phyloP scores from a whole-genome alignment of 2,113 vertebrate genomes.

The Sapajus apella region DNA sequence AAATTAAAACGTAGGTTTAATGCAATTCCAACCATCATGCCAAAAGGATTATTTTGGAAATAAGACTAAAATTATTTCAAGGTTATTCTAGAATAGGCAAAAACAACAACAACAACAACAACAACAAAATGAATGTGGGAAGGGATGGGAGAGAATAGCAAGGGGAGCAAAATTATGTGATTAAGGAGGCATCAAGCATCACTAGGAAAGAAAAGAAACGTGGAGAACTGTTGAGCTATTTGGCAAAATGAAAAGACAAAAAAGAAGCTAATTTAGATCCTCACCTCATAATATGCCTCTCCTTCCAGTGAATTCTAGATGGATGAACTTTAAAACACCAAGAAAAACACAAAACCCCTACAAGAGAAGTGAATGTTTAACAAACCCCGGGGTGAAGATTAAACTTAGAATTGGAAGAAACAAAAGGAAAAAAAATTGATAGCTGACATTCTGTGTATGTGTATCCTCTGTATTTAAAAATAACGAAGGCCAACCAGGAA shows the following conservation, averaged over 20 bases:
- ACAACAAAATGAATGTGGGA: neutral
- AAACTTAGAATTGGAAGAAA: neutral
- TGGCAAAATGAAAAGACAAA: neutral
- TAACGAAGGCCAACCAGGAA: neutral
- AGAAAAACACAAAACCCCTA: neutral
- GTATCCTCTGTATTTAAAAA: neutral
- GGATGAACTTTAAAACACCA: neutral
- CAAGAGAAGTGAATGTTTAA: neutral
- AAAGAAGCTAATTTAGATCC: neutral
- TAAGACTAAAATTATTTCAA: neutral
- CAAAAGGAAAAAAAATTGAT: neutral
- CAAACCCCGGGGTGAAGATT: neutral
- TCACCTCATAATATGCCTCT: neutral
- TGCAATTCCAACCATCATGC: neutral
- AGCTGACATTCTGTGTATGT: neutral
- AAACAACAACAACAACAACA: neutral
- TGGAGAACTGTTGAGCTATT: neutral
- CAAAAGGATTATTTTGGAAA: neutral
- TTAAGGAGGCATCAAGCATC: neutral
- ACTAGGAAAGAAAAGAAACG: neutral
- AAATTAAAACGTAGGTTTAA: neutral
- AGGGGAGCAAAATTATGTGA: neutral
- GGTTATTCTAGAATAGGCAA: neutral
- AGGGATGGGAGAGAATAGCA: neutral
- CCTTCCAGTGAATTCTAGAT: neutral